phyloP scores from a whole-genome alignment of 1,140 invertebrate genomes.

The Musca domestica region DNA sequence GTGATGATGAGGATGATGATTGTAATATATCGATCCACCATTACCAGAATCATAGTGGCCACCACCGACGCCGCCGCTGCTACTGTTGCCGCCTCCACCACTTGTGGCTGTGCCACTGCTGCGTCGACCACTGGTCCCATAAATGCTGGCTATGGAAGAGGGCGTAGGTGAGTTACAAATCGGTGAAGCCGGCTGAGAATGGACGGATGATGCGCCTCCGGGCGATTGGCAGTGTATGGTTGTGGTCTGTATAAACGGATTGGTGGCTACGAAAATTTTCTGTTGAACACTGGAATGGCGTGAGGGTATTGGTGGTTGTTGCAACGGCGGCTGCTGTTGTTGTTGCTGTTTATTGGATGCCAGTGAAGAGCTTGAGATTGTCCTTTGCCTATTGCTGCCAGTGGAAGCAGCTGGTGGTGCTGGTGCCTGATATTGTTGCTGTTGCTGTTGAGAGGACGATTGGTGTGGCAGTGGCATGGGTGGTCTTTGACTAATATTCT shows the following conservation, averaged over 20 bases:
- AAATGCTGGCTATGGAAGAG: conserved; percentile 25
- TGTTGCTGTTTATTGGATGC: conserved; percentile 30
- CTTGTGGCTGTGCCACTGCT: conserved; percentile 18
- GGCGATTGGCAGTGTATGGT: conserved; percentile 48
- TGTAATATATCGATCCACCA: conserved; percentile 20
- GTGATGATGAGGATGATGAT: conserved; percentile 12
- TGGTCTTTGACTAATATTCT: conserved; percentile 37
- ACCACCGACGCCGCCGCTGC: conserved; percentile 23
- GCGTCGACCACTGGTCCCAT: conserved; percentile 24
- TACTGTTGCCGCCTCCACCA: conserved; percentile 42
- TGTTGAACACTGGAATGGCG: conserved; percentile 52
- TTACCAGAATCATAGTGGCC: conserved; percentile 12
- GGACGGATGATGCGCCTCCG: conserved; percentile 29
- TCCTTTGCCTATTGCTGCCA: conserved; percentile 30
- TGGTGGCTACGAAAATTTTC: conserved; percentile 54
- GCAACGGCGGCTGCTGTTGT: conserved; percentile 34
- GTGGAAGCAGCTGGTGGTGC: conserved; percentile 11
- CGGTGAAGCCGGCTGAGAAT: conserved; percentile 38
- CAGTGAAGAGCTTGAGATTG: conserved; percentile 18
- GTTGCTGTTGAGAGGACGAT: conserved; percentile 5
- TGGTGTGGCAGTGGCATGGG: conserved; percentile 48
- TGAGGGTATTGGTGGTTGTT: conserved; percentile 46
- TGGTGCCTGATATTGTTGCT: conserved; percentile 27
- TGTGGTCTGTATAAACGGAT: conserved; percentile 53
- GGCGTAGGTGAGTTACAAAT: conserved; percentile 35